Conservation (phyloP, 2,888 invertebrate species). For the Archips crataeganus region DNA sequence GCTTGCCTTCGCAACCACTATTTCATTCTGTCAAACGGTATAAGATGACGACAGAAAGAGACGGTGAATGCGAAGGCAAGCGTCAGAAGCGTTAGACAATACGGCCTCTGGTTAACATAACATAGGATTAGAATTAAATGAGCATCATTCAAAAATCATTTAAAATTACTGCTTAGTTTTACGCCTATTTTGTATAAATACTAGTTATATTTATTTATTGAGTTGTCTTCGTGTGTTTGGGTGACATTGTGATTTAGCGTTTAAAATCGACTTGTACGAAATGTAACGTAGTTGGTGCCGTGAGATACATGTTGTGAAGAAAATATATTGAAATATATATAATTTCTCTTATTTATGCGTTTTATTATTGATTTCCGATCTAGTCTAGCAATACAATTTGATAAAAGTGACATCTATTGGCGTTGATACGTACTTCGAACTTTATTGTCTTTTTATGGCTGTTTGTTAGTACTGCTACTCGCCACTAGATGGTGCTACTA, state of each 20-base stretch:
- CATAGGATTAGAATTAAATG: too few relatives aligned
- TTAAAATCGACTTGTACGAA: constrained; percentile 55
- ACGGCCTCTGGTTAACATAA: too few relatives aligned
- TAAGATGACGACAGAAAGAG: too few relatives aligned
- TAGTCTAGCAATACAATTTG: not conserved
- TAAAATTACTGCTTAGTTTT: constrained; percentile 31
- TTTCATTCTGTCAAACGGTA: too few relatives aligned
- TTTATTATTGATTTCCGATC: constrained; percentile 53
- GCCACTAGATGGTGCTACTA: constrained; percentile 3
- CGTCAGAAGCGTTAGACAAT: too few relatives aligned
- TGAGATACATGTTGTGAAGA: constrained; percentile 71
- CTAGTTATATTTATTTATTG: constrained; percentile 73
- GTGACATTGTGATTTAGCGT: constrained; percentile 57
- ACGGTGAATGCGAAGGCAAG: too few relatives aligned
- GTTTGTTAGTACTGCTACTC: constrained; percentile 15
- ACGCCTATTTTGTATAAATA: constrained; percentile 56
- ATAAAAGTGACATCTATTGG: not conserved
- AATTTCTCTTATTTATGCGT: constrained; percentile 73
- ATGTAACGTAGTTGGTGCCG: constrained; percentile 62
- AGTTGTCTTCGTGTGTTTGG: constrained; percentile 56
- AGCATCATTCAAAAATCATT: constrained; percentile 20
- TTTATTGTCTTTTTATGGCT: not conserved
- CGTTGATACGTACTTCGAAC: not conserved
- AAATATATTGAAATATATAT: constrained; percentile 81
- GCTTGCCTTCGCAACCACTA: too few relatives aligned